Percentiles rank a stretch among this genome's conserved stretches.
Conservation (phyloP, 2,113 vertebrate species). For the Tachuris rubrigastra region DNA sequence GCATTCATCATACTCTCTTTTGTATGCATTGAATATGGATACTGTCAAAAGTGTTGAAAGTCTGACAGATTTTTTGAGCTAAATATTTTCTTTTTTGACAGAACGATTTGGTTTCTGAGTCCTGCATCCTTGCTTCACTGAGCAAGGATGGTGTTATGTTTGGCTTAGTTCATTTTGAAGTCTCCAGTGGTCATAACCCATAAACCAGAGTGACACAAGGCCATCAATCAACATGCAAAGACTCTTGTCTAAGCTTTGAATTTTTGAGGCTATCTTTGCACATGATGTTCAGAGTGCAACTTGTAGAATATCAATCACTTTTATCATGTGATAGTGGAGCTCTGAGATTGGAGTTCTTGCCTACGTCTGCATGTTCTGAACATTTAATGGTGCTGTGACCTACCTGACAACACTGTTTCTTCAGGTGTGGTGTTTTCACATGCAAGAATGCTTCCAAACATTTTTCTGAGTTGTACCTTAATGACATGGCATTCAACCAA, state of each 20-base stretch:
- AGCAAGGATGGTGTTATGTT: slow-evolving; percentile 57
- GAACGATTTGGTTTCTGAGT: slow-evolving; percentile 44
- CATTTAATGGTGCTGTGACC: not conserved
- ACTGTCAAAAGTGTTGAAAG: slow-evolving; percentile 68
- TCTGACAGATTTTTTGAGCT: slow-evolving; percentile 72
- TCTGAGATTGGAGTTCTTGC: not conserved
- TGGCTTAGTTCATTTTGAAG: slow-evolving; percentile 71
- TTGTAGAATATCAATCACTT: slow-evolving; percentile 26
- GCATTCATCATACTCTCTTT: slow-evolving; percentile 40
- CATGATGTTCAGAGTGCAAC: not conserved
- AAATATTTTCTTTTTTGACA: slow-evolving; percentile 75
- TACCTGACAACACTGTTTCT: not conserved
- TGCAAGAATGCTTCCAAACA: not conserved
- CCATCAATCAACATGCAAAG: slow-evolving; percentile 76
- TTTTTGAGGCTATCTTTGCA: not conserved
- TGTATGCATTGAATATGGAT: slow-evolving; percentile 60
- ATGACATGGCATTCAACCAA: not conserved
- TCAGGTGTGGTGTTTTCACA: not conserved
- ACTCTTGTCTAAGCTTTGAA: slow-evolving; percentile 23
- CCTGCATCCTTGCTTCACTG: slow-evolving; percentile 71
- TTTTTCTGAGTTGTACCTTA: not conserved
- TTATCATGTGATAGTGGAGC: not conserved
- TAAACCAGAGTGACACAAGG: slow-evolving; percentile 76
- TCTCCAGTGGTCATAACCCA: slow-evolving; percentile 68
- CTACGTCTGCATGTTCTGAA: not conserved